Percentiles rank a stretch among this genome's conserved stretches.
Conservation (phyloP, 2,113 vertebrate species). For the Collichthys lucidus region DNA sequence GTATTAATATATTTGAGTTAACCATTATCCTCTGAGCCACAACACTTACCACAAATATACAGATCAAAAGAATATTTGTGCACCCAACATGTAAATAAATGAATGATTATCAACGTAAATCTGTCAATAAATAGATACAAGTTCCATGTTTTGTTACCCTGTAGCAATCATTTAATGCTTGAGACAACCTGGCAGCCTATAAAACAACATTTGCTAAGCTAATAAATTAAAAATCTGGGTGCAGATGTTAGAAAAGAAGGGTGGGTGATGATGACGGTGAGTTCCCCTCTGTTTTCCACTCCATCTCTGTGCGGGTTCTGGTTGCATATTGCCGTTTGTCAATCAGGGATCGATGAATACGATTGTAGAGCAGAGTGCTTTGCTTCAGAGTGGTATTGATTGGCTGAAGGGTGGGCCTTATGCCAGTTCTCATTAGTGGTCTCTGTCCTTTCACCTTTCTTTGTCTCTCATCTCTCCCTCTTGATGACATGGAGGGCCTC, state of each 20-base stretch:
- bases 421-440: slow-evolving; percentile 75
- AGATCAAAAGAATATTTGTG: background rate
- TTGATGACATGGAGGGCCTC: slow-evolving; percentile 46
- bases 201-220: background rate
- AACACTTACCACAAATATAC: background rate
- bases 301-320: slow-evolving; percentile 17
- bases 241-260: background rate
- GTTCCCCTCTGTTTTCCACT: background rate
- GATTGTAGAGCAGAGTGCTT: slow-evolving; percentile 62
- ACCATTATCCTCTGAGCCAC: too few species aligned
- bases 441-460: slow-evolving; percentile 70
- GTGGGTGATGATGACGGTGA: background rate
- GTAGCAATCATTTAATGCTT: background rate
- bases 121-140: background rate
- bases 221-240: background rate
- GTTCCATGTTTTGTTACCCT: background rate
- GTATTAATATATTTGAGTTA: too few species aligned
- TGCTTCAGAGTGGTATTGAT: slow-evolving; percentile 75
- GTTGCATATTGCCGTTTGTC: slow-evolving; percentile 64
- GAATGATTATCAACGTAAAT: too few species aligned
- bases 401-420: slow-evolving; percentile 40
- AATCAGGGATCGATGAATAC: slow-evolving; percentile 71
- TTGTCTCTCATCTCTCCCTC: slow-evolving; percentile 56
- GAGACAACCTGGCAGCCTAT: background rate
- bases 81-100: background rate